Base-by-base conservation (phyloP, 2,888 invertebrate genomes). In the Oscheius sp. region DNA sequence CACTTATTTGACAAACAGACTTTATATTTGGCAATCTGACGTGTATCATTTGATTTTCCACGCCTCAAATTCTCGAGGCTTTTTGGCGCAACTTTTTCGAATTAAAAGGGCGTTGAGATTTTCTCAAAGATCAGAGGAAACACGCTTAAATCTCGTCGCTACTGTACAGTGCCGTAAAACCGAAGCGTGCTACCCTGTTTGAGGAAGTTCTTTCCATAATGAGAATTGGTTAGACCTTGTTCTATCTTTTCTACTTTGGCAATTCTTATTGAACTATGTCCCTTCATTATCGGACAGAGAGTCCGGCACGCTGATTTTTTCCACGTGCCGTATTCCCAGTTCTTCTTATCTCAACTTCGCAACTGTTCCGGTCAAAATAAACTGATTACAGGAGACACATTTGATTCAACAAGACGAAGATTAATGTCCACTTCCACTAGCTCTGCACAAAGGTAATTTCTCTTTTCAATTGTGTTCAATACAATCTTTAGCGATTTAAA, bases 111-210 rank as follows among this genome's bases (percentile, higher is more conserved):
- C n/a, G 55, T n/a, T 55, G 55, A 55, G 55, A 55, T 55, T 55
- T 55, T 55, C 34, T 34, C 33, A 31, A 8, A 33, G 55, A 55
- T 55, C 55, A 33, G 34, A 20, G 33, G 55, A 55, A 55, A 37
- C 55, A 55, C 55, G 55, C 37, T 37, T 23, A 55, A 37, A 55
- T 55, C 55, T 55, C 55, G 55, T 37, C 55, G 33, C 34, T 34
- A 55, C 55, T 55, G 55, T 55, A 55, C 55, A 55, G 55, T 55
- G 55, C 53, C 53, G 55, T 34, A 55, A 55, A 55, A 33, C n/a
- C 34, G 12, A 20, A 34, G 27, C 52, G n/a, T 42, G 42, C 17
- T 42, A n/a, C n/a, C n/a, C n/a, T n/a, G n/a, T n/a, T 37, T 20
- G 42, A 52, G 52, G 52, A 27, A 27, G 52, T 52, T 52, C 52